phyloP scores from a whole-genome alignment of 2,797 vertebrate genomes.

The Martes flavigula region DNA sequence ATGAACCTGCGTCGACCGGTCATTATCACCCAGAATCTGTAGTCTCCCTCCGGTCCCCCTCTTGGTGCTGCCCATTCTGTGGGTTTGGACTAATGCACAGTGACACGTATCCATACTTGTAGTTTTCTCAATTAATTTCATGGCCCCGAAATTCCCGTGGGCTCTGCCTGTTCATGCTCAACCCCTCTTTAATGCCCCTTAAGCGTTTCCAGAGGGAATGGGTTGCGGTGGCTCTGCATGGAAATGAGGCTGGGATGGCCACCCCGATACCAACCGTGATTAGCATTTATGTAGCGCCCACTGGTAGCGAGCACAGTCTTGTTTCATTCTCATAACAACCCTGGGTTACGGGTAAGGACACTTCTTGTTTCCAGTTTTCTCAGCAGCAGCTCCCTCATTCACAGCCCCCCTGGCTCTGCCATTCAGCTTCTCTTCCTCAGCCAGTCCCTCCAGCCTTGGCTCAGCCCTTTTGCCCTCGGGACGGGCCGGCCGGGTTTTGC shows the following conservation, averaged over 20 bases:
- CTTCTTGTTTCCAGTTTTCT: neutral
- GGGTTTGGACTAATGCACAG: neutral
- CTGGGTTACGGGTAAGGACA: neutral
- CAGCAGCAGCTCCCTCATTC: too few species aligned
- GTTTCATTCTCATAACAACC: rapidly evolving
- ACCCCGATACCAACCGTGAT: too few species aligned
- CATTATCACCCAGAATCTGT: neutral
- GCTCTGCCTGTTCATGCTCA: neutral
- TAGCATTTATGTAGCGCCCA: too few species aligned
- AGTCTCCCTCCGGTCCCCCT: neutral
- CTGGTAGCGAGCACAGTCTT: neutral
- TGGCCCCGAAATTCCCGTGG: neutral
- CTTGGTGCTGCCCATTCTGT: neutral
- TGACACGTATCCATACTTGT: neutral
- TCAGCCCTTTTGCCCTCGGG: neutral
- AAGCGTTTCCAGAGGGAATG: neutral
- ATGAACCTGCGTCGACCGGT: neutral
- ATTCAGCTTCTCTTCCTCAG: neutral
- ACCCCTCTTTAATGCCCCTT: neutral
- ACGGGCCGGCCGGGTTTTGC: rapidly evolving
- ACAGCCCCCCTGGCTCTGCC: rapidly evolving
- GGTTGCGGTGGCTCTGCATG: neutral
- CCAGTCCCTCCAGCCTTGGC: neutral
- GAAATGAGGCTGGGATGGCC: neutral
- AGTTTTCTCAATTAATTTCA: neutral